Base-by-base conservation (phyloP, 92 coral and sea anemone genomes). In the Pocillopora meandrina region DNA sequence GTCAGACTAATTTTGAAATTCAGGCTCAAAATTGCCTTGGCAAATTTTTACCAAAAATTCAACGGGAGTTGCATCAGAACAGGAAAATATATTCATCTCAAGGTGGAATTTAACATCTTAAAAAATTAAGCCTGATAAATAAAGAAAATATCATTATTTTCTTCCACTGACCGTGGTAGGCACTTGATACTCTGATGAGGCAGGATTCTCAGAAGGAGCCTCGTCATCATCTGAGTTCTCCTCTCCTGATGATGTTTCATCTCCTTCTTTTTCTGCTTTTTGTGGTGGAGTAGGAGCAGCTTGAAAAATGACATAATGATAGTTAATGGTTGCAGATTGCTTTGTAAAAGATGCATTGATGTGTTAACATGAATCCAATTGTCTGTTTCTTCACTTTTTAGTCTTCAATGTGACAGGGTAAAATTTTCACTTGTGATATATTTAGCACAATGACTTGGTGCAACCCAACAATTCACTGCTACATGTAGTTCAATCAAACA, bases 171-270 rank as follows among this genome's bases (percentile, higher is more conserved):
- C 98, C 88, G 82, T 91, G 14, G 98, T 81, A 17, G 93, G 92
- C 47, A 90, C 95, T 86, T 92, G 92, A 19, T 89, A 88, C 63
- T 87, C 92, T 1, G 82, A 75, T 17, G 80, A 76, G 17, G 82
- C 82, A 47, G 86, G 63, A 60, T 26, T 74, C 63, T 82, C 86
- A 10, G 73, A 75, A 2, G 81, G 84, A 21, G 84, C 75, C 1
- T 91, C 98, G 8, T 96, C 98, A 0, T 96, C 98, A 10, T 96
- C 98, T 26, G 90, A 91, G 85, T 93, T 93, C 55, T 94, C 96
- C 73, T 94, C 98, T 15, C 98, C 98, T 23, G 98, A 95, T 0
- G 95, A 87, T 18, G 86, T 72, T 42, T 90, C 84, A 18, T 90
- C 86, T 59, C 82, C 92, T 67, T 71, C 77, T 61, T 90, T 90